Evolutionary conservation across 1,140 invertebrate genomes (phyloP).

Genomic region (Bombus huntii): DNA sequence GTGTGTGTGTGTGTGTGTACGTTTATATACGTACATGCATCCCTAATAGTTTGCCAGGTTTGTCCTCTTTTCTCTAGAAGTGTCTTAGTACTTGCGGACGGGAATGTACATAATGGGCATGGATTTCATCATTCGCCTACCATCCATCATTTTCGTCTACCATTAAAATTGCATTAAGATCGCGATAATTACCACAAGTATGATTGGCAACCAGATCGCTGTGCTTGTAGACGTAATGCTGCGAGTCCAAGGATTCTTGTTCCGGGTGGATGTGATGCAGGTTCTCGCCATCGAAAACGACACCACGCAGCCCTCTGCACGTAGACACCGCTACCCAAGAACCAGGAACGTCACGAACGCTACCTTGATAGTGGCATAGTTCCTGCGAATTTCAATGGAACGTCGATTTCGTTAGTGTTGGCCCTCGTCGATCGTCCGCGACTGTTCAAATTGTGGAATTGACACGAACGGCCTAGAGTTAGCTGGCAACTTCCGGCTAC

Average conservation of each 20-base stretch:
- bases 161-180: no score
- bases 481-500: not conserved
- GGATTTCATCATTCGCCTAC: no score
- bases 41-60: no score
- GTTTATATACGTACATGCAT: no score
- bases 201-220: slow-evolving; percentile 86
- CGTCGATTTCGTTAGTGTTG: not conserved
- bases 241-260: slow-evolving; percentile 79
- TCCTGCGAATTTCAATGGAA: slow-evolving; percentile 84
- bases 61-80: no score
- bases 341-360: slow-evolving; percentile 85
- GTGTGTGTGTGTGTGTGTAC: no score
- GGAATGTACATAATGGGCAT: no score
- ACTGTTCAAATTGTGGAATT: not conserved
- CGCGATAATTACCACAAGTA: slow-evolving; percentile 85
- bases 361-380: slow-evolving; percentile 93
- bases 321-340: slow-evolving; percentile 95
- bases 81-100: no score
- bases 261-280: slow-evolving; percentile 87
- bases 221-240: slow-evolving; percentile 88
- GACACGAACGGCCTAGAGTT: not conserved
- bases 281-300: slow-evolving; percentile 90
- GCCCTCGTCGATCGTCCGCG: not conserved
- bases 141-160: no score
- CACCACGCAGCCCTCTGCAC: slow-evolving; percentile 90